Conservation (phyloP, 2,888 invertebrate genomes). For the Drosophila crucigera region DNA sequence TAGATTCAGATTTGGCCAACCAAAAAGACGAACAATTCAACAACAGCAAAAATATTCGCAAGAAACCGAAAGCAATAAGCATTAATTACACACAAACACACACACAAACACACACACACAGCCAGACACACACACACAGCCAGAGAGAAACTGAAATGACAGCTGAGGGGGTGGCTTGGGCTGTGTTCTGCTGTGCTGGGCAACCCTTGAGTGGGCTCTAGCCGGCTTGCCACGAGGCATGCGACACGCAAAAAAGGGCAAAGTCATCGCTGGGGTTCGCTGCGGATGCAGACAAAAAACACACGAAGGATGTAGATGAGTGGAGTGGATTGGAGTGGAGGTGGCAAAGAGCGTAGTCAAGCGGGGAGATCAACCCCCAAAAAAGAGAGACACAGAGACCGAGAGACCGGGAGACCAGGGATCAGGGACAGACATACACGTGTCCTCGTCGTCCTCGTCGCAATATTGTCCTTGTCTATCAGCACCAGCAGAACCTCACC, state of each 20-base stretch:
- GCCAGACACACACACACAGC: not conserved
- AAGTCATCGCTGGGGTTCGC: constrained; percentile 28
- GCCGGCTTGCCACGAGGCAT: constrained; percentile 6
- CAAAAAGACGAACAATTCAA: constrained; percentile 29
- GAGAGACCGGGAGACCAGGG: not conserved
- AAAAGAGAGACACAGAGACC: not conserved
- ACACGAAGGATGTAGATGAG: constrained; percentile 18
- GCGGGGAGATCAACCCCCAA: constrained; percentile 14
- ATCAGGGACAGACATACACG: constrained; percentile 23
- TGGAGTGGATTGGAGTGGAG: not conserved
- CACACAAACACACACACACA: not conserved
- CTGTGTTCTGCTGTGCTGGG: not conserved
- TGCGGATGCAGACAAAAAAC: constrained; percentile 32
- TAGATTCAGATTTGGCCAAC: constrained; percentile 45
- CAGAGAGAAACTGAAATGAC: constrained; percentile 25
- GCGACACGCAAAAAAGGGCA: constrained; percentile 58
- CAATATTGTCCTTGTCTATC: not conserved
- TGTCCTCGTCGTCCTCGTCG: constrained; percentile 34
- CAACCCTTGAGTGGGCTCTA: constrained; percentile 24
- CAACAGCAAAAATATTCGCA: constrained; percentile 43
- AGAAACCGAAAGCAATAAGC: constrained; percentile 53
- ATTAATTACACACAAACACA: constrained; percentile 53
- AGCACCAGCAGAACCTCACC: not conserved
- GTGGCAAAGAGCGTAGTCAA: not conserved
- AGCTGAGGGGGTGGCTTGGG: constrained; percentile 8